Evolutionary conservation across 2,113 vertebrate species (phyloP), one percentile per base, ranked within the genome.

Genomic region (Climacteris rufus): DNA sequence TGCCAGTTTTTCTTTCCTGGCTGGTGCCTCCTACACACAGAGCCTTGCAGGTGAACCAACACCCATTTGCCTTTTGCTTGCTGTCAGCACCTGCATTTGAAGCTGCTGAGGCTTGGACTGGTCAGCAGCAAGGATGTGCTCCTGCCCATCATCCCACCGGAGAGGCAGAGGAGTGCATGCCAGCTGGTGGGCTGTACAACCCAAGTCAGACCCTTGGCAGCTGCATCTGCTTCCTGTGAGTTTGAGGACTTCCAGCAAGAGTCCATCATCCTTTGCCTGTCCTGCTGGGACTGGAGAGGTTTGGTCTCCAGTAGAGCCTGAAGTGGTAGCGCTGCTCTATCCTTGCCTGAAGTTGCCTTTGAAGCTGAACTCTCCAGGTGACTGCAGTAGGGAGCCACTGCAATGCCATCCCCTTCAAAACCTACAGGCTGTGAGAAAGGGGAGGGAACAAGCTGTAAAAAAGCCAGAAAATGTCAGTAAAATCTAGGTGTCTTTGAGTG

Each of bases 221-320:
- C 40, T 5, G 2, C 59, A 21, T 35, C 50, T 80, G 23, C 47
- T 44, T 66, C 53, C n/a, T 3, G 0, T 53, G 79, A 85, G 44
- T 24, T 28, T 0, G 0, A 37, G 66, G 57, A 18, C 44, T 39
- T 53, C 25, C 6, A 6, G 12, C 1, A 1, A 31, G 30, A 8
- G 15, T 90, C 19, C 37, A 0, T 3, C 33, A 35, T 11, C 47
- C 52, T 40, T 64, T 79, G 27, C 15, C 40, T n/a, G 33, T 49
- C 40, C n/a, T 7, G 5, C 31, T 1, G 3, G 40, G 11, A 8
- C 18, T 5, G 13, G 25, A 45, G 39, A 45, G 9, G 10, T 44
- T 80, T 69, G n/a, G 35, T 65, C 31, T 80, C 17, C 28, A 31
- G 25, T 1, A 23, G 28, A 80, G 23, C 21, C 47, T 2, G 2